Evolutionary conservation across 2,113 vertebrate species (phyloP), one percentile per base, ranked within the genome.

Genomic region (Beaufortia kweichowensis): DNA sequence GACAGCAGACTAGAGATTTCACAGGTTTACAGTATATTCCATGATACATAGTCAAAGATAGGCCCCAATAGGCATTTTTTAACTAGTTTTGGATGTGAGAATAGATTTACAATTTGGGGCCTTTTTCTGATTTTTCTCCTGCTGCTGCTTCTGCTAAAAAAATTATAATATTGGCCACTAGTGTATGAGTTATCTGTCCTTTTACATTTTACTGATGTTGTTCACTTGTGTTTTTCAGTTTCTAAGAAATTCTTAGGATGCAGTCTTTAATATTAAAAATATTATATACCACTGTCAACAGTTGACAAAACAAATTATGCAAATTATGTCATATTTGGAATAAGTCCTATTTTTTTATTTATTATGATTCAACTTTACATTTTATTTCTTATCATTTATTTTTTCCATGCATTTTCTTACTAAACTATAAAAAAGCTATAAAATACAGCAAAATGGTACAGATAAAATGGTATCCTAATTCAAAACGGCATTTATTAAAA

Each of bases 1-100:
- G 21, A 39, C 21, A 55, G 17, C 46, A 67, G 63, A 65, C 12
- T 1, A 12, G 2, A 4, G 19, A n/a, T 67, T 8, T 66, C 64
- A 28, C 6, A 23, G 5, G 11, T 23, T 41, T 39, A 41, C 10
- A 29, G 64, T 29, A 29, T 48, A 9, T 50, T 50, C 29, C 8
- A 50, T 67, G 17, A 67, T 21, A 17, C 29, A 10, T 31, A n/a
- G 14, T 43, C 65, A 67, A 50, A 67, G 48, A 67, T 50, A 50
- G 19, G 26, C 43, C 65, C 50, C 8, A 12, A 7, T 7, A 50
- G n/a, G n/a, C 19, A 67, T 64, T 0, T 39, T 8, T 46, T 46
- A 24, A 9, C 7, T 11, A 19, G 43, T 46, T 46, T 12, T 46
- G 15, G 35, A 39, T 14, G 33, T 41, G 35, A 64, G 12, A 41